A percentile compares a stretch with the other conserved stretches of the same genome.
These are phyloP conservation scores for Lagopus muta DNA, from an alignment of 2,113 vertebrate genomes.

Conservation along the genomic window DNA sequence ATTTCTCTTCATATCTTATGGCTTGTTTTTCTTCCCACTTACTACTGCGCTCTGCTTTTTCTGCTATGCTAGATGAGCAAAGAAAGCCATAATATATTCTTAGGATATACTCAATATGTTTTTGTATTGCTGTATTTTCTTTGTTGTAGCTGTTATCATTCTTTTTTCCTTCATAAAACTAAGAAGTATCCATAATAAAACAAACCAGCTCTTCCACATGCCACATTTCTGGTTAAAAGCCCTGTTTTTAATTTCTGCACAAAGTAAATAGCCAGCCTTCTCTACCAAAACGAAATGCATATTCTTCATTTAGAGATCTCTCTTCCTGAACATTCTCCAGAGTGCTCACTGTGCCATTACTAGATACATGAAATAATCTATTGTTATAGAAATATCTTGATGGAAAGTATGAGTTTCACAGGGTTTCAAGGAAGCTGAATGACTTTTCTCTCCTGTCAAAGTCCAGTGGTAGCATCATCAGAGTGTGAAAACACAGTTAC, in stretches of 20 bases:
- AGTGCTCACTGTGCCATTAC: neutral
- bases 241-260: conserved; percentile 51
- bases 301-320: neutral
- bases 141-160: conserved; percentile 36
- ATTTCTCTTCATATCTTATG: neutral
- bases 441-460: neutral
- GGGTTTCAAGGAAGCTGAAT: neutral
- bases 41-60: neutral
- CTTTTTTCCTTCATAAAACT: neutral
- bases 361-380: neutral
- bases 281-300: conserved; percentile 20
- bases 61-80: conserved; percentile 15
- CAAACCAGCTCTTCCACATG: neutral
- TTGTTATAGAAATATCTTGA: neutral
- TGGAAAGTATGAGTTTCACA: neutral
- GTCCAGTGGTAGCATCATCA: neutral
- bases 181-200: conserved; percentile 41
- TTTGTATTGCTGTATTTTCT: conserved; percentile 14
- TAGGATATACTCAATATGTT: neutral
- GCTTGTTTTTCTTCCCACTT: conserved; percentile 21
- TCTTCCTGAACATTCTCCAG: conserved; percentile 6
- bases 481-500: neutral
- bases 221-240: conserved; percentile 38
- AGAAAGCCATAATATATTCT: conserved; percentile 12
- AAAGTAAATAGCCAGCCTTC: conserved; percentile 25